Conservation (phyloP, 2,113 vertebrate genomes). For the Echinops telfairi region DNA sequence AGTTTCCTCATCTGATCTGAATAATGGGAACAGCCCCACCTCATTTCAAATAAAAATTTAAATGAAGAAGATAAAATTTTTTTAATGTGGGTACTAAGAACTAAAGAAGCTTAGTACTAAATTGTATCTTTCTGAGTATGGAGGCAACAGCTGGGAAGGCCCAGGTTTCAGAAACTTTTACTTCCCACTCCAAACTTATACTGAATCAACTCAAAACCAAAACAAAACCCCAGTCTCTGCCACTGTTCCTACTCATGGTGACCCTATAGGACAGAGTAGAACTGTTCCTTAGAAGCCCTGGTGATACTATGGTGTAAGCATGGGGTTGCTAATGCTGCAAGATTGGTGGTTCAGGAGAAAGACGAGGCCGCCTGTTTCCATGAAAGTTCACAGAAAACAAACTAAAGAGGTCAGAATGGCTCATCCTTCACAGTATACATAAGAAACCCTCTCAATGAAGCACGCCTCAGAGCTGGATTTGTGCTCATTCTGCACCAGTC, state of each 20-base stretch:
- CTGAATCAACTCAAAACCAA: no score
- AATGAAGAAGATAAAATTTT: conserved; percentile 18
- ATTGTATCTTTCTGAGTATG: background rate
- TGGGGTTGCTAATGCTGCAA: no score
- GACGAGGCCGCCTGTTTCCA: no score
- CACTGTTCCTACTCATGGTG: no score
- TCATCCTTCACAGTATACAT: background rate
- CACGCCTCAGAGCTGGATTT: background rate
- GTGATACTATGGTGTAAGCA: no score
- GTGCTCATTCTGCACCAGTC: background rate
- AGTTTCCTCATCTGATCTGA: background rate
- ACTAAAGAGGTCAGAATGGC: background rate
- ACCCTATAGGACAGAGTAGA: no score
- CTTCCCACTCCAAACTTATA: background rate
- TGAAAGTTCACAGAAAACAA: background rate
- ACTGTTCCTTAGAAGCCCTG: no score
- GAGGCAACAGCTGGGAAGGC: conserved; percentile 6
- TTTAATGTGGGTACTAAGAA: background rate
- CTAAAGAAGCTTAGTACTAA: conserved; percentile 3
- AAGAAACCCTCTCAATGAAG: conserved; percentile 37
- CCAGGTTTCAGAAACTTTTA: conserved; percentile 4
- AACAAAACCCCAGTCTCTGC: no score
- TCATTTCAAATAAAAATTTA: background rate
- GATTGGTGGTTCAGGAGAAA: no score
- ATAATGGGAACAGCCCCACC: conserved; percentile 10